phyloP scores from a whole-genome alignment of 2,888 invertebrate genomes.

The Melinopterus prodromus region DNA sequence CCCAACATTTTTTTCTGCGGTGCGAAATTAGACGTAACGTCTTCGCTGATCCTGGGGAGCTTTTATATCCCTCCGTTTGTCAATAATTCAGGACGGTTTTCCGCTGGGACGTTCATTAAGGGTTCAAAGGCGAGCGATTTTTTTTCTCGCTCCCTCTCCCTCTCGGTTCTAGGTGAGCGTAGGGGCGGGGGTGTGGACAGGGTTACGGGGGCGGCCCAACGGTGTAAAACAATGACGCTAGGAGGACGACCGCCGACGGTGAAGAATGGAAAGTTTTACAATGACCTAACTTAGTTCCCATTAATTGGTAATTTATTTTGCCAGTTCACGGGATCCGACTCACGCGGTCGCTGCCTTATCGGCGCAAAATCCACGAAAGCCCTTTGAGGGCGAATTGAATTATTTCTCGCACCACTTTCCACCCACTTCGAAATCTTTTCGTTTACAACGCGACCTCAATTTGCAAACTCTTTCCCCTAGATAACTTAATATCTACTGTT shows the following conservation, averaged over 20 bases:
- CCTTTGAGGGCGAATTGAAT: not conserved
- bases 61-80: not conserved
- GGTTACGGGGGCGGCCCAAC: not conserved
- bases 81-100: not conserved
- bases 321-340: not conserved
- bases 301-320: not conserved
- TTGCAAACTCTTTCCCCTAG: not conserved
- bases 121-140: not conserved
- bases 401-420: not conserved
- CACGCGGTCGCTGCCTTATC: not conserved
- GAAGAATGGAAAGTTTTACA: slow-evolving; percentile 4
- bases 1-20: not conserved
- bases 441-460: not conserved
- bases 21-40: not conserved
- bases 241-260: not conserved
- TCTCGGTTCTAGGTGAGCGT: not conserved
- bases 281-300: slow-evolving; percentile 4
- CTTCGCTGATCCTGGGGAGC: not conserved
- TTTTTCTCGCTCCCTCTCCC: no score
- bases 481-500: no score
- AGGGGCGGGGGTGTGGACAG: no score
- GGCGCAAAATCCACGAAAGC: not conserved
- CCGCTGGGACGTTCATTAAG: not conserved
- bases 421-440: not conserved
- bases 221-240: not conserved